Evolutionary conservation across 2,888 invertebrate species (phyloP).

Genomic region (Tanytarsus gracilentus): DNA sequence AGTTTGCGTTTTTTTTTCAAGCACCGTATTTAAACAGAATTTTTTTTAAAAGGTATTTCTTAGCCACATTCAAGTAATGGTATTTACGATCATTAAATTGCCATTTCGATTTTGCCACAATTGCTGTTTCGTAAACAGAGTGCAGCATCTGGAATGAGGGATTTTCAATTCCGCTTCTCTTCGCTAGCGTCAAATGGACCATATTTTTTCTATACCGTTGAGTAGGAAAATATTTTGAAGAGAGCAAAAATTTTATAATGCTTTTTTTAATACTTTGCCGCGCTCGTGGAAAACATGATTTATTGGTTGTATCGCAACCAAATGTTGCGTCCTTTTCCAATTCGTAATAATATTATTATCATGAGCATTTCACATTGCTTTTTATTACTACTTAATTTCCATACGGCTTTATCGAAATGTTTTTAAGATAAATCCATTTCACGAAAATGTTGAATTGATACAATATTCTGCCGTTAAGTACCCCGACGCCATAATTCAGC

Average conservation of each 20-base stretch:
- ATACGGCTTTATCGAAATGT: no score
- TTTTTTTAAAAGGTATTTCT: not conserved
- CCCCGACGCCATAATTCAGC: conserved; percentile 9
- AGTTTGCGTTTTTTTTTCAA: not conserved
- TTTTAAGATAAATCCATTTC: conserved; percentile 2
- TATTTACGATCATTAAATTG: conserved; percentile 24
- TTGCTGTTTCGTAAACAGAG: not conserved
- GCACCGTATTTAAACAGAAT: not conserved
- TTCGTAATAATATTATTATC: no score
- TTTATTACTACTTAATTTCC: no score
- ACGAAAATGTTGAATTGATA: not conserved
- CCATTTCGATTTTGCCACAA: conserved; percentile 27
- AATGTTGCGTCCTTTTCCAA: conserved; percentile 17
- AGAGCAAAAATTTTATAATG: conserved; percentile 15
- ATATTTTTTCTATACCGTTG: conserved; percentile 7
- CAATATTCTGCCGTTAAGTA: no score
- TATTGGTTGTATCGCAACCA: conserved; percentile 28
- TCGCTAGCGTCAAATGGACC: conserved; percentile 10
- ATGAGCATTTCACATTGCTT: no score
- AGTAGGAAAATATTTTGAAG: not conserved
- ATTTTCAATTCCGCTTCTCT: conserved; percentile 1
- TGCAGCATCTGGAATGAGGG: conserved; percentile 9
- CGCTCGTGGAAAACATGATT: conserved; percentile 20
- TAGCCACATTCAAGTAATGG: not conserved
- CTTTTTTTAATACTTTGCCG: conserved; percentile 17